Evolutionary conservation across 2,113 vertebrate genomes (phyloP), one percentile per base, ranked within the genome.

Genomic region (Athene noctua): DNA sequence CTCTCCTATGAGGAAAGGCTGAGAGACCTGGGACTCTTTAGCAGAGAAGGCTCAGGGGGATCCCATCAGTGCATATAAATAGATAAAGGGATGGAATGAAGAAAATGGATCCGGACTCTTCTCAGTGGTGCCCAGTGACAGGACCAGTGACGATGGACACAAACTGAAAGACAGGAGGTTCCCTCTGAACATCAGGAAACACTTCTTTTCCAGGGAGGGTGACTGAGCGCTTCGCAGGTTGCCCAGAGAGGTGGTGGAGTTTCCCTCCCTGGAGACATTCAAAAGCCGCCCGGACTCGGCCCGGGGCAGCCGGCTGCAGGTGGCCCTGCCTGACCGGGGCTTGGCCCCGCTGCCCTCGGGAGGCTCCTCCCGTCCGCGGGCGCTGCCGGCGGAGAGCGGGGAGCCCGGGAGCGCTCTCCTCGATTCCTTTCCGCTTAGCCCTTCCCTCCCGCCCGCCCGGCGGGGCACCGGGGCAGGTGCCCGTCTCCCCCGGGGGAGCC

Each of bases 271-370:
- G 12, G 11, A 10, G 26, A 32, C 25, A 25, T 5, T 25, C 21
- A 7, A 23, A 20, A 11, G 29, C 21, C 6, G 8, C 1, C 40
- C 2, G 30, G 52, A 7, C 19, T 5, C 2, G 12, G 46, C 2
- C 13, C 15, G 1, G 34, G 8, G 9, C 42, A n/a, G 26, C 29
- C 47, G 19, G 49, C 27, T 59, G 14, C 1, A 5, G 36, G 22
- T 1, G 30, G 14, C 47, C 46, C 40, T 18, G 25, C 40, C 15
- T 6, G 15, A 8, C 34, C 5, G 19, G 59, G 59, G 8, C 3
- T 1, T 36, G 26, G n/a, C 18, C 36, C 6, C 25, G 18, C 27
- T 5, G 32, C 4, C 20, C 49, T 21, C 23, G 34, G 11, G 13
- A 26, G 34, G 9, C 8, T 27, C 13, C 32, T 17, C 23, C 46